Evolutionary conservation across 1,140 invertebrate genomes (phyloP), one percentile per base, ranked within the genome.

Genomic region (Camponotus pennsylvanicus): DNA sequence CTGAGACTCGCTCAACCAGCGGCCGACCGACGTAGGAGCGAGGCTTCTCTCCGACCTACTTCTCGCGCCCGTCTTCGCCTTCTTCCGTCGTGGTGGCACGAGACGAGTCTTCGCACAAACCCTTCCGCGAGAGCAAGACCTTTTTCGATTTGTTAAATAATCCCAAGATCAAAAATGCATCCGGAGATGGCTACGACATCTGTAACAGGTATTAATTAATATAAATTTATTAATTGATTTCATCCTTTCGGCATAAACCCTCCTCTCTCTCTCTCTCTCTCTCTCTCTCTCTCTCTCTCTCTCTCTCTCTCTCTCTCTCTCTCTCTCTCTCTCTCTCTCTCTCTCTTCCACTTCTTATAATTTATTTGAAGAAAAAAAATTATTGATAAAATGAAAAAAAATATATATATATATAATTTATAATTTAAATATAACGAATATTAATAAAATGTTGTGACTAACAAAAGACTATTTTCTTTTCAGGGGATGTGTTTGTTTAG

Each of bases 1-100:
- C 93, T 93, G 86, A 64, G 79, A 52, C 49, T 91, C 91, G 90
- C 87, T 91, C 90, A 88, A 86, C 91, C 91, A 90, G 90, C 91
- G 92, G 92, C 93, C 90, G 86, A 82, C 70, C 76, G 69, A 80
- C 80, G 82, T 70, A 78, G 85, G 82, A 84, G 76, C 84, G 71
- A 92, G 90, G 91, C 89, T 94, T 94, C 93, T 94, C 93, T 88
- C 92, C 92, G 94, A 94, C 94, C 93, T 93, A 94, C 93, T 94
- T 94, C 87, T 85, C 79, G 88, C 88, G 79, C 84, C 77, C 66
- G 88, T 76, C 88, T 75, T 86, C 77, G 83, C 77, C 89, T 88
- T 90, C 88, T 88, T 90, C 82, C 88, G 82, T 85, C 88, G 86
- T 85, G 61, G 64, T 67, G 27, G 52, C 84, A 55, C 40, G 49